phyloP scores from a whole-genome alignment of 2,113 vertebrate genomes.

The Eidolon helvum region DNA sequence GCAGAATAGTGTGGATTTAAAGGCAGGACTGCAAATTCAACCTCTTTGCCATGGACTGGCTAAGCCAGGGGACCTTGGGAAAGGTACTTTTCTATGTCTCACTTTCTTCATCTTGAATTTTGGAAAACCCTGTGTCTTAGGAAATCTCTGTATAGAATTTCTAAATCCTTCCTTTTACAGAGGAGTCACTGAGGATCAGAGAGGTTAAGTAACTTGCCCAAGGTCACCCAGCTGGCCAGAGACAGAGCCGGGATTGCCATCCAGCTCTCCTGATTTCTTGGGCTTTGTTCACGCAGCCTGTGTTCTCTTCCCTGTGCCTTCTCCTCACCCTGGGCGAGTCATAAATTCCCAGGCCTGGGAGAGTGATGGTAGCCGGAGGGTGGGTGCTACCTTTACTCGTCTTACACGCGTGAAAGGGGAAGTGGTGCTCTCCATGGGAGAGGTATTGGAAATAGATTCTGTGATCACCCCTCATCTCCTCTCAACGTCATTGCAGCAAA shows the following conservation, averaged over 20 bases:
- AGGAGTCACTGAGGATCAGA: background rate
- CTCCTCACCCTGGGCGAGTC: background rate
- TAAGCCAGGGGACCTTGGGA: background rate
- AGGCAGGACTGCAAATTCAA: background rate
- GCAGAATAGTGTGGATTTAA: accelerated
- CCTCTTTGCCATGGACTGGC: too few relatives aligned
- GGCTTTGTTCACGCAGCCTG: too few relatives aligned
- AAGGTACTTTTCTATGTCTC: background rate
- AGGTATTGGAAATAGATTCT: background rate
- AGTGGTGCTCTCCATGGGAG: too few relatives aligned
- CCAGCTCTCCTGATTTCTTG: background rate
- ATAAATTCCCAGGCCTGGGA: background rate
- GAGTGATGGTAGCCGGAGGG: background rate
- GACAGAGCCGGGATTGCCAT: background rate
- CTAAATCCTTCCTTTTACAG: background rate
- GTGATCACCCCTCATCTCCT: background rate
- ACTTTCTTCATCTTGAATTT: background rate
- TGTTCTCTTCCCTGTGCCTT: background rate
- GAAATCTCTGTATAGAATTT: background rate
- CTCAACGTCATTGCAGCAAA: background rate
- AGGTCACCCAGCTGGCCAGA: background rate
- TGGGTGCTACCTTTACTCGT: background rate
- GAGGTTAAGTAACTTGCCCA: background rate
- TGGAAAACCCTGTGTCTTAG: background rate
- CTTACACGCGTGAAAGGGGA: background rate